These are phyloP conservation scores for Drosophila silvestris DNA, from an alignment of 2,888 invertebrate species.

Conservation along the genomic window DNA sequence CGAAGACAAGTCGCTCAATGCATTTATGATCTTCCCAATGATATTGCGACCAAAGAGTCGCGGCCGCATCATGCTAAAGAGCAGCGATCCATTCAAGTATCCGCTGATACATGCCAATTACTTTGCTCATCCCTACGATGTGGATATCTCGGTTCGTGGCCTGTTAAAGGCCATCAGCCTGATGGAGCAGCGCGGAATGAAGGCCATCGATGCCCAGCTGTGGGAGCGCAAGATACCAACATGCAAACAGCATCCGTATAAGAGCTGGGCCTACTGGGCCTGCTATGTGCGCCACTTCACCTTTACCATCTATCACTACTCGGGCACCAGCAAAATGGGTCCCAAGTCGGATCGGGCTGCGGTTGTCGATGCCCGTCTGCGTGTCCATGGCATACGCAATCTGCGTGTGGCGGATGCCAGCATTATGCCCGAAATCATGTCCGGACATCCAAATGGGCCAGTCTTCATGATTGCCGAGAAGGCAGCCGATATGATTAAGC, in stretches of 20 bases:
- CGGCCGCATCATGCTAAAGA: constrained; percentile 89
- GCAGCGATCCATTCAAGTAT: constrained; percentile 88
- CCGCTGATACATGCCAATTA: constrained; percentile 90
- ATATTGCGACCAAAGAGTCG: constrained; percentile 89
- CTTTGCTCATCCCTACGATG: constrained; percentile 88
- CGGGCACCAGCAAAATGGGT: constrained; percentile 89
- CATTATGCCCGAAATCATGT: constrained; percentile 86
- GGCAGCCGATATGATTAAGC: constrained; percentile 87
- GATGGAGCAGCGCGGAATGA: constrained; percentile 86
- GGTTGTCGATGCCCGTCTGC: constrained; percentile 88
- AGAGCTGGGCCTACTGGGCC: constrained; percentile 88
- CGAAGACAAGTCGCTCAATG: constrained; percentile 81
- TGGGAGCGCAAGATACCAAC: constrained; percentile 87
- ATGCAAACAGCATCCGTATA: constrained; percentile 86
- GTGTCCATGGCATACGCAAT: constrained; percentile 86
- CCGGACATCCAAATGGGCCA: constrained; percentile 87
- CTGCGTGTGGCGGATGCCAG: constrained; percentile 87
- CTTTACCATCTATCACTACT: constrained; percentile 88
- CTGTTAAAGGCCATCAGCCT: constrained; percentile 87
- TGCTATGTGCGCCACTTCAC: constrained; percentile 88
- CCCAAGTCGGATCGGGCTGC: constrained; percentile 87
- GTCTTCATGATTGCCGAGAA: constrained; percentile 87
- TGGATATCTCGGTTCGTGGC: constrained; percentile 88
- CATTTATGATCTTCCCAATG: constrained; percentile 88
- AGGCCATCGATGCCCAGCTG: constrained; percentile 86